Evolutionary conservation across 2,888 invertebrate species (phyloP).

Genomic region (Sisyra terminalis): DNA sequence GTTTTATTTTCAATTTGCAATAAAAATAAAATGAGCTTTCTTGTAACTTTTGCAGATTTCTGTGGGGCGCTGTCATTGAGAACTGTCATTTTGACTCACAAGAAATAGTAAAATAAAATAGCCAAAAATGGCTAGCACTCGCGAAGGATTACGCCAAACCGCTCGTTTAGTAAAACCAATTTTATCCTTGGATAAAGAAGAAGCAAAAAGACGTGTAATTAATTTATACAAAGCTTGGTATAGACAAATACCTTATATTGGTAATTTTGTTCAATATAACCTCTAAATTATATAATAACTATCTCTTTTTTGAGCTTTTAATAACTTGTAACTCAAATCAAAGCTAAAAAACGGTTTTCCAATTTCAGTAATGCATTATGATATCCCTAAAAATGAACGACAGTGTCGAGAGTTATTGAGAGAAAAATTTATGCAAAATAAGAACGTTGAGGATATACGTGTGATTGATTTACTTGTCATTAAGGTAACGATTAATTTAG

Average conservation of each 20-base stretch:
- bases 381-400: constrained; percentile 57
- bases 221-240: constrained; percentile 90
- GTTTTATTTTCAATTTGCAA: too few species aligned
- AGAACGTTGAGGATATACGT: constrained; percentile 66
- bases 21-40: too few species aligned
- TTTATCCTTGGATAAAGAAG: constrained; percentile 56
- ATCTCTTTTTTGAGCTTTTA: constrained; percentile 18
- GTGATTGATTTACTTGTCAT: constrained; percentile 83
- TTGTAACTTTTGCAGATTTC: too few species aligned
- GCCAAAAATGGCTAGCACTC: too few species aligned
- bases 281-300: constrained; percentile 16
- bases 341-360: background rate
- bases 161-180: constrained; percentile 53
- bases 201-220: constrained; percentile 69
- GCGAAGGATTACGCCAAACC: too few species aligned
- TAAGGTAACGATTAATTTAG: constrained; percentile 43
- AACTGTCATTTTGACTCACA: too few species aligned
- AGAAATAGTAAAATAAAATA: too few species aligned
- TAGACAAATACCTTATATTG: constrained; percentile 74
- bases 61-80: too few species aligned
- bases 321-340: constrained; percentile 6
- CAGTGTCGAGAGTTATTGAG: constrained; percentile 57
- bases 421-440: constrained; percentile 61
- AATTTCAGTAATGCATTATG: constrained; percentile 61
- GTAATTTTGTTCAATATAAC: constrained; percentile 35